phyloP scores from a whole-genome alignment of 2,797 vertebrate genomes.

The Hypotaenidia okinawae region DNA sequence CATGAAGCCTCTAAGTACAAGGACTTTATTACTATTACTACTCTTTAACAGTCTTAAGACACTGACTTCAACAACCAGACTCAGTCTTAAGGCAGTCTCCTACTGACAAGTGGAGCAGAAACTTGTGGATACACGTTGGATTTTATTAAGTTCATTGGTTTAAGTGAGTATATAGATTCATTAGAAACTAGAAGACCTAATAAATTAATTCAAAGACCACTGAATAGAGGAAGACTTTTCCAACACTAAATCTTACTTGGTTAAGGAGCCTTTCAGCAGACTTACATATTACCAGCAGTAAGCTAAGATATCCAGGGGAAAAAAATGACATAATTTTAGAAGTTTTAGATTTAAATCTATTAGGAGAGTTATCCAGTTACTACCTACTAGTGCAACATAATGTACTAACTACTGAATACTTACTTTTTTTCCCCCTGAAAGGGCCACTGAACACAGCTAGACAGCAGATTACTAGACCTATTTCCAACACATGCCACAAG shows the following conservation, averaged over 20 bases:
- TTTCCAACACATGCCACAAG: background rate
- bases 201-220: background rate
- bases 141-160: background rate
- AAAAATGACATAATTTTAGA: no score
- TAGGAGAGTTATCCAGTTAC: background rate
- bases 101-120: background rate
- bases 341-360: background rate
- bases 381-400: background rate
- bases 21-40: background rate
- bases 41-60: background rate
- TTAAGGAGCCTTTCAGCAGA: background rate
- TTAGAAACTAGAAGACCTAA: background rate
- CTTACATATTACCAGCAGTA: background rate
- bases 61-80: background rate
- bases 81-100: background rate
- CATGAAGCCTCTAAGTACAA: background rate
- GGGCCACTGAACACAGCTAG: background rate
- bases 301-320: background rate
- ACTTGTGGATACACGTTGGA: accelerated
- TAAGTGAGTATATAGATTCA: accelerated
- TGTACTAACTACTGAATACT: background rate
- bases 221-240: background rate
- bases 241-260: background rate
- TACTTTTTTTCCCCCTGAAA: background rate
- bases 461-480: background rate